Base-by-base conservation (phyloP, 2,113 vertebrate species). In the Xiphophorus hellerii region DNA sequence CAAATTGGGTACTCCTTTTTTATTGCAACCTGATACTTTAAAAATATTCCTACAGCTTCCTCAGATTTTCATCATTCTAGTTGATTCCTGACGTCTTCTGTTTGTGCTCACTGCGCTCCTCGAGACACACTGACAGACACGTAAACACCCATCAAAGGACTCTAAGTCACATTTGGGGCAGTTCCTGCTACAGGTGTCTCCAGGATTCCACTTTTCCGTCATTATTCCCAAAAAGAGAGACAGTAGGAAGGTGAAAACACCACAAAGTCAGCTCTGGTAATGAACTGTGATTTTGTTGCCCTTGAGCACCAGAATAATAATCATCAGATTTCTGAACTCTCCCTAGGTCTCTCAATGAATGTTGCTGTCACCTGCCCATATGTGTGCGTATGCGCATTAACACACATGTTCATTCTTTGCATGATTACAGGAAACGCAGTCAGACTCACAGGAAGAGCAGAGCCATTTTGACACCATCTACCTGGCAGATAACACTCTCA, bases 401-500 rank as follows among this genome's bases (percentile, higher is more conserved):
- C 44, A 83, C 62, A 54, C 22, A 61, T 14, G 39, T 27, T 44
- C 27, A 0, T n/a, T 3, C 44, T 58, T 39, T 37, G 7, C n/a
- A 35, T 28, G 31, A 74, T 66, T 77, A 77, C 61, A 81, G 64
- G 22, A 71, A 75, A 74, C 67, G 71, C 60, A 73, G 62, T 77
- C 37, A 72, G 28, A 33, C 68, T 77, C 60, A 86, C 81, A 74
- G 33, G 73, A 79, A 73, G 58, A 64, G 66, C 29, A 62, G 68
- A 42, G 17, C 54, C 44, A 69, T 72, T 80, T 83, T 74, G 76
- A 60, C 77, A 78, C 67, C 71, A 58, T 10, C 66, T 69, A 77
- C 68, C 65, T 76, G 31, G 10, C 71, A 83, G 79, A 58, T 58
- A 66, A 76, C 77, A 72, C 69, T 77, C 83, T 88, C 74, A 80